Percentiles rank a stretch among this genome's conserved stretches.
Evolutionary conservation across 2,888 invertebrate genomes (phyloP).

Genomic region (Drosophila tanythrix): DNA sequence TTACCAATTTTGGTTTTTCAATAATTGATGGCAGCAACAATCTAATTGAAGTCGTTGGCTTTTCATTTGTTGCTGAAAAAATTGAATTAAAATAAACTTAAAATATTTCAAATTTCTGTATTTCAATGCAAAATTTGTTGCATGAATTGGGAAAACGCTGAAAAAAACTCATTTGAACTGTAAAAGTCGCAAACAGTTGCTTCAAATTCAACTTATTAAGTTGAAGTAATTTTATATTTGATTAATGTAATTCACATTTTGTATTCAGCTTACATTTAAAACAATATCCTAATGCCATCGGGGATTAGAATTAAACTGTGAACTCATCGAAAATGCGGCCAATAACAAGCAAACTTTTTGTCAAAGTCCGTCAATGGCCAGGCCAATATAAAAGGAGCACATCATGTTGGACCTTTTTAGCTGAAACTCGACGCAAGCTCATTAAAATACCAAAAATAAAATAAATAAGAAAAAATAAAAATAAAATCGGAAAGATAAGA

Average conservation of each 20-base stretch:
- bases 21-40: not conserved
- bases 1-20: not conserved
- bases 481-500: slow-evolving; percentile 60
- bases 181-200: not conserved
- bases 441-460: slow-evolving; percentile 71
- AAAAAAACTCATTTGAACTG: not conserved
- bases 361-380: not conserved
- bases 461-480: slow-evolving; percentile 15
- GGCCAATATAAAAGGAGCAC: slow-evolving; percentile 2
- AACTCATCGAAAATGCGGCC: slow-evolving; percentile 48
- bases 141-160: too few relatives aligned
- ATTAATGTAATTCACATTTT: not conserved
- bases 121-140: too few relatives aligned
- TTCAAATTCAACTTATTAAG: not conserved
- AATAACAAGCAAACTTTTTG: slow-evolving; percentile 59
- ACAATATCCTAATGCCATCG: too few relatives aligned
- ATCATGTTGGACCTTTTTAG: slow-evolving; percentile 46
- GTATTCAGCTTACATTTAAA: not conserved
- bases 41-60: not conserved
- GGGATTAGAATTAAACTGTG: slow-evolving; percentile 25
- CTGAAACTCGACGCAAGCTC: slow-evolving; percentile 51
- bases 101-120: too few relatives aligned
- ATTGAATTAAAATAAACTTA: too few relatives aligned
- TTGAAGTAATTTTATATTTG: not conserved
- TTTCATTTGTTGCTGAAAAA: not conserved